Conservation (phyloP, 2,797 vertebrate genomes). For the Mormyrus hasselquistii region DNA sequence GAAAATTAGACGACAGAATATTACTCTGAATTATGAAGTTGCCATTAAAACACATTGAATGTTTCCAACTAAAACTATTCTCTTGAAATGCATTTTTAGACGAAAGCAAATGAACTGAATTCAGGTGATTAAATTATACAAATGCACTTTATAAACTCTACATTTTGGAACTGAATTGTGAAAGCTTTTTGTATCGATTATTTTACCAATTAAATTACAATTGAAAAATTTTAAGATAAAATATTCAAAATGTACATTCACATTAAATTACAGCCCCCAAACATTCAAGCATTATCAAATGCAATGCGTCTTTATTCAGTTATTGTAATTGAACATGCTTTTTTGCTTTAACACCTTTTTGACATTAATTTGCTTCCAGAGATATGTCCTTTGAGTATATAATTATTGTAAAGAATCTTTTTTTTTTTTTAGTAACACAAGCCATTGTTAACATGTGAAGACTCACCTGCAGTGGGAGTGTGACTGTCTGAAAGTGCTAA, state of each 20-base stretch:
- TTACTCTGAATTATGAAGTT: not conserved
- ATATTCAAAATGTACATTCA: not conserved
- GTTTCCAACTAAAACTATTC: not conserved
- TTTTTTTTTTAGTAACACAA: not conserved
- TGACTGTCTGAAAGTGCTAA: not conserved
- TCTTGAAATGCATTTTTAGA: not conserved
- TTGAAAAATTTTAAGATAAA: not conserved
- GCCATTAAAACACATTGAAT: not conserved
- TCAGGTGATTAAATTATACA: not conserved
- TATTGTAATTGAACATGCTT: not conserved
- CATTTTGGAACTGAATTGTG: not conserved
- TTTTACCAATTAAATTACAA: not conserved
- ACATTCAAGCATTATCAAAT: not conserved
- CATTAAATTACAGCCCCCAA: not conserved
- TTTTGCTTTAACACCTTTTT: not conserved
- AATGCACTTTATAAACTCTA: not conserved
- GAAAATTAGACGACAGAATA: not conserved
- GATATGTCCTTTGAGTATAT: not conserved
- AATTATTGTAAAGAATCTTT: not conserved
- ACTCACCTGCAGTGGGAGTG: not conserved
- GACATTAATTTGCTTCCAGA: not conserved
- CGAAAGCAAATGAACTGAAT: not conserved
- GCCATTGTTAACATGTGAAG: not conserved
- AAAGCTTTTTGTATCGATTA: not conserved
- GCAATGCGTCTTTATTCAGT: not conserved